Evolutionary conservation across 2,797 vertebrate species (phyloP), one percentile per base, ranked within the genome.

Genomic region (Remorina albescens): DNA sequence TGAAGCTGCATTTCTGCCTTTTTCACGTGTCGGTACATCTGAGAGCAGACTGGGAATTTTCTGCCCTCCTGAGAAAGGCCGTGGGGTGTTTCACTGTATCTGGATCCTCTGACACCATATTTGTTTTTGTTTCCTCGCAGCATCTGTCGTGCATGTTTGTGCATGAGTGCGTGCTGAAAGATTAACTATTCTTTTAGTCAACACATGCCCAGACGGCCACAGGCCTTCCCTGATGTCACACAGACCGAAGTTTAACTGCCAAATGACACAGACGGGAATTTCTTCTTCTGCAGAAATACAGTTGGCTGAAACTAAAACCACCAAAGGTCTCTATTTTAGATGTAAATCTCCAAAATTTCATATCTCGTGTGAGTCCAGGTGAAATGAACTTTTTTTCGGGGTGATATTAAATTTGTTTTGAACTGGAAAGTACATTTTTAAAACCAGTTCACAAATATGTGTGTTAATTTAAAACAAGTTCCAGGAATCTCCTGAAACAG

Each of bases 131-230:
- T 47, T 42, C 16, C 16, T 30, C 12, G 46, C 1, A n/a, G 44
- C 42, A 64, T 59, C 44, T 67, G 63, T 32, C 30, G 8, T n/a
- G 8, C 25, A 12, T 58, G 65, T 71, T 47, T 62, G n/a, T 72
- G 51, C 32, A 9, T 60, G 63, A 16, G 47, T 32, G 59, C 13
- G 19, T 59, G 59, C 46, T 28, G 13, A 26, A 8, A 21, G 57
- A 44, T 74, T 74, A 55, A 78, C 25, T 37, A n/a, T n/a, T 12
- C 34, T n/a, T 55, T 71, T 42, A 68, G 55, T 73, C 61, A 59
- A 16, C 36, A 42, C 47, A 68, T 64, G 39, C 68, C 0, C 68
- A 69, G 74, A 73, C 49, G 2, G 51, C 70, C 74, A 63, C 67
- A 57, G 36, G 1, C 23, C 41, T 18, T 47, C 11, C 19, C 13